Evolutionary conservation across 2,888 invertebrate genomes (phyloP).

Genomic region (Xanthia togata): DNA sequence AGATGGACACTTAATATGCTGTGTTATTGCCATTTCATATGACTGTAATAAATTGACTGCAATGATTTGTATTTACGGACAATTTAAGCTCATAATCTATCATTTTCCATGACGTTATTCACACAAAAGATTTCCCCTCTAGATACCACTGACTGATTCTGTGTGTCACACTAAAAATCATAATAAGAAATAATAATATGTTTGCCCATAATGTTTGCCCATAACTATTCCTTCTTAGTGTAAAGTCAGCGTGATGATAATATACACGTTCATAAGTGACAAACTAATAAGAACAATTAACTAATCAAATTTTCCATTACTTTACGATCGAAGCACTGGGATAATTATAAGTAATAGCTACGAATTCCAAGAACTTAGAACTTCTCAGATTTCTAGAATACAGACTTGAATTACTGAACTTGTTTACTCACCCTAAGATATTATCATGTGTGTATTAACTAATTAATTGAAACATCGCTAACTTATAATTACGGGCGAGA

Average conservation of each 20-base stretch:
- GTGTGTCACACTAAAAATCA: too few relatives aligned
- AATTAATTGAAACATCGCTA: constrained; percentile 1
- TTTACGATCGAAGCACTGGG: neutral
- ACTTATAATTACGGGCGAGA: constrained; percentile 2
- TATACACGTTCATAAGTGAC: neutral
- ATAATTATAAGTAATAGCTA: constrained; percentile 13
- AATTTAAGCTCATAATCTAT: neutral
- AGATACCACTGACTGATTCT: neutral
- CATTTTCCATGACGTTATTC: neutral
- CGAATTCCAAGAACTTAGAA: neutral
- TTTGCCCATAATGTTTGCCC: too few relatives aligned
- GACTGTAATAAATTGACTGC: neutral
- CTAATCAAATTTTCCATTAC: neutral
- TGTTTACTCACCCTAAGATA: neutral
- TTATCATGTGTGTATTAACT: neutral
- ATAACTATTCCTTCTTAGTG: neutral
- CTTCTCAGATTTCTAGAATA: neutral
- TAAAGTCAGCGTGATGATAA: neutral
- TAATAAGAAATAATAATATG: neutral
- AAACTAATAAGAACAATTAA: constrained; percentile 5
- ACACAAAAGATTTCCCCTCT: neutral
- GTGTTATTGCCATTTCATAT: neutral
- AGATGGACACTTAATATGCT: neutral
- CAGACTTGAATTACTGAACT: neutral
- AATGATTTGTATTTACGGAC: neutral